Conservation (phyloP, 2,113 vertebrate genomes). For the Hiodon alosoides region DNA sequence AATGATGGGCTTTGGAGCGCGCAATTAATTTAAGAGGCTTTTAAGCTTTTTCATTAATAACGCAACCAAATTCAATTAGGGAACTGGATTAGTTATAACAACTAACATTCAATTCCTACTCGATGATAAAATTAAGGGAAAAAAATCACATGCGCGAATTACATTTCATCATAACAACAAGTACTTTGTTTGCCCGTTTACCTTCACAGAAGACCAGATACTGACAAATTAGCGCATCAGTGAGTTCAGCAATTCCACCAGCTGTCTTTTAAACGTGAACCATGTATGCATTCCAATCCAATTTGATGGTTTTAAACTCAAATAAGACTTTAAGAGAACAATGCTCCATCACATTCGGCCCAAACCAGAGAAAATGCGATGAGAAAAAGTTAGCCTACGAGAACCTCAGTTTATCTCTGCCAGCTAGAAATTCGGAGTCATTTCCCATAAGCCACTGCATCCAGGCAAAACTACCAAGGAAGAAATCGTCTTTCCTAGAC, state of each 20-base stretch:
- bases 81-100: background rate
- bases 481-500: background rate
- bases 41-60: background rate
- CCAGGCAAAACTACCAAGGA: background rate
- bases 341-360: background rate
- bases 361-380: background rate
- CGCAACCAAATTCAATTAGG: background rate
- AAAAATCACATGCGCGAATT: background rate
- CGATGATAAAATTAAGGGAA: background rate
- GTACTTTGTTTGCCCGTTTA: background rate
- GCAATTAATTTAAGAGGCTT: background rate
- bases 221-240: background rate
- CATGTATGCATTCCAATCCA: background rate
- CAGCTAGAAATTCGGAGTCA: conserved; percentile 20
- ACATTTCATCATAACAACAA: background rate
- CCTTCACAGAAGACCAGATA: background rate
- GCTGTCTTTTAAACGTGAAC: background rate
- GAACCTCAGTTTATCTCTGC: conserved; percentile 24
- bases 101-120: background rate
- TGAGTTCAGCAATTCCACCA: background rate
- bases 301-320: conserved; percentile 3
- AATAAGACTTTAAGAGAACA: background rate
- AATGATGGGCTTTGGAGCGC: too few species aligned
- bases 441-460: conserved; percentile 38
- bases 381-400: conserved; percentile 6